Evolutionary conservation across 2,888 invertebrate genomes (phyloP), one percentile per base, ranked within the genome.

Genomic region (Ormyrus labotus): DNA sequence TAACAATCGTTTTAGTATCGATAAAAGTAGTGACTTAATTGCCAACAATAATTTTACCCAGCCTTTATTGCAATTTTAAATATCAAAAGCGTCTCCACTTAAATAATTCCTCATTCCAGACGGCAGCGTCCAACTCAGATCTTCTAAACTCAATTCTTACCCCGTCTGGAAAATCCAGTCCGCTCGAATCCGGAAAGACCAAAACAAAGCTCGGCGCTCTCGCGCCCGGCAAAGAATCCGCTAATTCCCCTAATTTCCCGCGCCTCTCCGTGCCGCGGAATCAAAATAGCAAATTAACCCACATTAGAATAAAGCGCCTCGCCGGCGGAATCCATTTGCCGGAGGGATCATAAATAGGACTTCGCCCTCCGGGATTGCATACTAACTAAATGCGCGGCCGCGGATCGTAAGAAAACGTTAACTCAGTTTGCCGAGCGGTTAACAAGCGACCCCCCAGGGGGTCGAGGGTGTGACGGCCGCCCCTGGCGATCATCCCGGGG

Each of bases 341-440:
- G 58, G 65, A 60, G 61, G 72, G 76, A 81, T 81, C 77, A 81
- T 81, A 81, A 81, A 81, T 81, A 81, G 72, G 65, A 63, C 51
- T 65, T 74, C 50, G 13, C 58, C 60, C 3, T n/a, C 19, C 72
- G 72, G 76, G 76, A 76, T 77, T 60, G 69, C 75, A 63, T 67
- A 68, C 78, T 83, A 83, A 80, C 73, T 74, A 80, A 80, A 74
- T 71, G 65, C 76, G 45, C 74, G 63, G 60, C 11, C 34, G 84
- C 83, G 81, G 85, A 85, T 84, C 84, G 83, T 83, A 88, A 87
- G 88, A 89, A 80, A 89, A 89, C 86, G 85, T 85, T 87, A 88
- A 88, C 88, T 88, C 84, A 87, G 89, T 88, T 89, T 87, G 86
- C 85, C 85, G 85, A 88, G 86, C 85, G 87, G 88, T 89, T 89